Evolutionary conservation across 2,888 invertebrate species (phyloP).

Genomic region (Leucoptera coffeella): DNA sequence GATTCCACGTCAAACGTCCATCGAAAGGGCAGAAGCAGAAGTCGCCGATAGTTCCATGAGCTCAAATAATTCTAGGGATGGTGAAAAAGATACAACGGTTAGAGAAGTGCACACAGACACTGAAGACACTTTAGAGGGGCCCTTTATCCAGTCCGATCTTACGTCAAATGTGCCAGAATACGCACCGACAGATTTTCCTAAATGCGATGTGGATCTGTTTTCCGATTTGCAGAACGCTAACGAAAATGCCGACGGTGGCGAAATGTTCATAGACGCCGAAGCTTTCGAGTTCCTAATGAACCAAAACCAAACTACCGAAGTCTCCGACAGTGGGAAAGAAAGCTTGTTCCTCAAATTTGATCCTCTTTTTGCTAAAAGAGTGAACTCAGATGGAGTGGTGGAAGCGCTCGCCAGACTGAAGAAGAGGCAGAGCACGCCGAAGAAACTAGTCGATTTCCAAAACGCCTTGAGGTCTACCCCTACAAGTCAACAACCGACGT

Average conservation of each 20-base stretch:
- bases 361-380: constrained; percentile 32
- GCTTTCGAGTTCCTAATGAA: constrained; percentile 37
- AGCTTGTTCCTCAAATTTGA: constrained; percentile 42
- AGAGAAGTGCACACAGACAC: constrained; percentile 32
- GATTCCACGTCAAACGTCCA: no score
- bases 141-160: constrained; percentile 30
- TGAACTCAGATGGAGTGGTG: constrained; percentile 25
- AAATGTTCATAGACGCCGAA: constrained; percentile 41
- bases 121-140: constrained; percentile 39
- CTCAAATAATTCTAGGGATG: constrained; percentile 15
- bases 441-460: constrained; percentile 16
- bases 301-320: constrained; percentile 26
- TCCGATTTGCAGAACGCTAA: constrained; percentile 16
- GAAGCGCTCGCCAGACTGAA: constrained; percentile 21
- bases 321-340: constrained; percentile 37
- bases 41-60: constrained; percentile 13
- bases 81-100: constrained; percentile 19
- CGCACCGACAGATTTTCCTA: constrained; percentile 10
- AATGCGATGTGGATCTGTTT: constrained; percentile 22
- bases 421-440: constrained; percentile 26
- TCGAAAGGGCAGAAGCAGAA: no score
- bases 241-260: constrained; percentile 19
- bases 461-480: constrained; percentile 19
- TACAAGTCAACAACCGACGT: constrained; percentile 12
- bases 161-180: constrained; percentile 13